phyloP scores from a whole-genome alignment of 1,140 invertebrate genomes.

The Holotrichia oblita region DNA sequence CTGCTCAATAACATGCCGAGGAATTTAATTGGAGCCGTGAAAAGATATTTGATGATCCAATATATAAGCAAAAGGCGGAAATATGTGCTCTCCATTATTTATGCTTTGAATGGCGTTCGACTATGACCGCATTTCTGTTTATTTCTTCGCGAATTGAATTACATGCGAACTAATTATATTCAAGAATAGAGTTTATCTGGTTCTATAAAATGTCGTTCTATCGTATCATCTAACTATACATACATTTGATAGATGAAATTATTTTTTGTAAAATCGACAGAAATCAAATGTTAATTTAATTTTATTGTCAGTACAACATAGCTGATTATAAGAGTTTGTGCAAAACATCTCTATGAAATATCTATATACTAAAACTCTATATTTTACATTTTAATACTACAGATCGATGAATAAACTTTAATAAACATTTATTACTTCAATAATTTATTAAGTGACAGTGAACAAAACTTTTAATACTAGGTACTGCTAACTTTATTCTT shows the following conservation, averaged over 20 bases:
- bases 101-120: background rate
- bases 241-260: background rate
- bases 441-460: no score
- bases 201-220: background rate
- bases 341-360: no score
- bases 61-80: conserved; percentile 23
- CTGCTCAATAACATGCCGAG: conserved; percentile 37
- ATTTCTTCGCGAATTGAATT: conserved; percentile 7
- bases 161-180: background rate
- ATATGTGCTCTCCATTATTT: conserved; percentile 35
- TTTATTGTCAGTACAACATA: no score
- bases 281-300: no score
- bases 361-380: no score
- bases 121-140: background rate
- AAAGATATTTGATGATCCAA: conserved; percentile 32
- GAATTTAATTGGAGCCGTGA: conserved; percentile 39
- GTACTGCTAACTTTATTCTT: no score
- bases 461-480: no score
- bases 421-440: no score
- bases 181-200: background rate
- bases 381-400: no score
- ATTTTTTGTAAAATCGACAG: no score
- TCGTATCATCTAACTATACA: background rate
- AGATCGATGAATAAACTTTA: no score
- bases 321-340: no score